Evolutionary conservation across 2,888 invertebrate genomes (phyloP).

Genomic region (Trachelus tabidus): DNA sequence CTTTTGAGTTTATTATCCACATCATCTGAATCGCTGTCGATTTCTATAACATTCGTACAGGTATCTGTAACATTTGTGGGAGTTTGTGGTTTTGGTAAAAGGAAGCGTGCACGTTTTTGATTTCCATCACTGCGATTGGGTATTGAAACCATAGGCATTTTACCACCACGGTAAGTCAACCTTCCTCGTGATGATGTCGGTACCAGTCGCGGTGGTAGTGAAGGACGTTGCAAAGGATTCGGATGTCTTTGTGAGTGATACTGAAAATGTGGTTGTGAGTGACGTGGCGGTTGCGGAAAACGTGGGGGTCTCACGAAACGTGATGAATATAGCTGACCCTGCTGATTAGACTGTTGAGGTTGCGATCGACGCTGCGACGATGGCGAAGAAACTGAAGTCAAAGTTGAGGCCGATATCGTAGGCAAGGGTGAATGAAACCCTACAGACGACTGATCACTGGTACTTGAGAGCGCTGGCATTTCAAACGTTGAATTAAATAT

Average conservation of each 20-base stretch:
- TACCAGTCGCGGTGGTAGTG: not conserved
- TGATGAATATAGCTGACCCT: not conserved
- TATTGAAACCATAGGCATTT: constrained; percentile 4
- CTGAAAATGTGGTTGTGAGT: not conserved
- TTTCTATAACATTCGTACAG: constrained; percentile 46
- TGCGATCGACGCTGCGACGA: not conserved
- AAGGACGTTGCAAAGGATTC: not conserved
- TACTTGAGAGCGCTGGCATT: not conserved
- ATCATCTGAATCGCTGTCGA: constrained; percentile 55
- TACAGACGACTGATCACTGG: not conserved
- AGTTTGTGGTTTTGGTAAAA: constrained; percentile 24
- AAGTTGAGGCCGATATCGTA: not conserved
- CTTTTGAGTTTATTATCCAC: constrained; percentile 12
- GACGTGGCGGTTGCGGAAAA: not conserved
- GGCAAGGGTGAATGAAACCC: not conserved
- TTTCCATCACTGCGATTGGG: not conserved
- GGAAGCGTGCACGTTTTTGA: constrained; percentile 18
- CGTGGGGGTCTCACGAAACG: not conserved
- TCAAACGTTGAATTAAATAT: not conserved
- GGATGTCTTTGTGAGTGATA: not conserved
- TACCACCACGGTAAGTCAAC: not conserved
- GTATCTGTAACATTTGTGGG: not conserved
- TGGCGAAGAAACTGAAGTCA: not conserved
- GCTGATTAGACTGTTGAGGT: not conserved
- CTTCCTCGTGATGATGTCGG: not conserved